Evolutionary conservation across 2,888 invertebrate species (phyloP), one percentile per base, ranked within the genome.

Genomic region (Macroteleia sp.): DNA sequence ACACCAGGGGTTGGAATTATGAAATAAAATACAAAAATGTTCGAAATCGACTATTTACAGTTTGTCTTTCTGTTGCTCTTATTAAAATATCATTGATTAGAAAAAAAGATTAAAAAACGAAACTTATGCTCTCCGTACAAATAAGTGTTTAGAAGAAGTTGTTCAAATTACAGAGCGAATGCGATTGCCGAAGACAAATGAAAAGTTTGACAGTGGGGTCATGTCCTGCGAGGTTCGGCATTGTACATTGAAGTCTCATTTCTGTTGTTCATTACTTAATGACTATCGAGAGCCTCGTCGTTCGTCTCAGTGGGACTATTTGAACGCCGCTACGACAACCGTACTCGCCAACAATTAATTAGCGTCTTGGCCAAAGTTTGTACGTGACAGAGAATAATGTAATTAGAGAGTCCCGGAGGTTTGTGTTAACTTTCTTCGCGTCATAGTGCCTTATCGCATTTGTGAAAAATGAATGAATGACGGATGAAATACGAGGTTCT

Each of bases 391-490:
- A 81, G 82, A 81, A 82, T 82, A 82, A 82, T 82, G 81, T 75
- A 82, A 82, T 82, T 82, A 82, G 82, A 67, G 80, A 80, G 79
- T 79, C 79, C 73, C 79, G 44, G 48, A 69, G 76, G 79, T 61
- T 62, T 78, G 70, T 66, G 77, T 75, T 77, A 80, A 81, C 67
- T 73, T 79, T 78, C 79, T 70, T 66, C 69, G 62, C 61, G 64
- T 34, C 41, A 36, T 42, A 71, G 22, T 71, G 36, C 66, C 52
- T 61, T 59, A 67, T 54, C 62, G 56, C 75, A 48, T 80, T 73
- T 30, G 79, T 84, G 80, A 84, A 84, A 84, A 84, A 84, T 83
- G 82, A 84, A 82, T 80, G 79, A 82, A 81, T 76, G 82, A 78
- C 80, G 76, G 77, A 80, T 81, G 79, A 82, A 81, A 81, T 81